A percentile compares a stretch with the other conserved stretches of the same genome.
phyloP scores from a whole-genome alignment of 2,113 vertebrate genomes.

The Trachemys scripta region DNA sequence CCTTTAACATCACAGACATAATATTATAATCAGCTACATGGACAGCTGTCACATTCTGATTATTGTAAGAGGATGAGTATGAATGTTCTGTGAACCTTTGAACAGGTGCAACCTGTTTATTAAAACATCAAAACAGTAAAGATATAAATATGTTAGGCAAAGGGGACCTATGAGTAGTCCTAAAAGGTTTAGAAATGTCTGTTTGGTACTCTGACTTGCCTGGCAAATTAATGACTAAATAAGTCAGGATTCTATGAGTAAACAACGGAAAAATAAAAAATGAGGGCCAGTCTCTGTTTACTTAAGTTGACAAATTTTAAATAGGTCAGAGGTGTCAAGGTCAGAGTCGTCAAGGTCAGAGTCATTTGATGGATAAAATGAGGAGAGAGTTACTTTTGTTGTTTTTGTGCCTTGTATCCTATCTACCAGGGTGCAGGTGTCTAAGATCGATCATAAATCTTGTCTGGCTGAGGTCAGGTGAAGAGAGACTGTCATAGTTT shows the following conservation, averaged over 20 bases:
- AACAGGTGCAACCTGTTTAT: slow-evolving; percentile 60
- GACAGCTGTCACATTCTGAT: slow-evolving; percentile 40
- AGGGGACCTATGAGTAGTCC: not conserved
- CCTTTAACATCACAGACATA: not conserved
- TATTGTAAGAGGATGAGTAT: slow-evolving; percentile 12
- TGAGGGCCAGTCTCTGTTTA: not conserved
- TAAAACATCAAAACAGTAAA: slow-evolving; percentile 15
- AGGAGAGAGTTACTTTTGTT: not conserved
- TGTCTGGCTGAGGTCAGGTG: not conserved
- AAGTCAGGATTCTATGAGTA: no score
- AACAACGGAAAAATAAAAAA: not conserved
- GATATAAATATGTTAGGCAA: slow-evolving; percentile 6
- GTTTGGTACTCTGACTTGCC: not conserved
- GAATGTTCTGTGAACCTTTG: not conserved
- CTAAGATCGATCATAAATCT: not conserved
- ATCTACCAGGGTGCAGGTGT: not conserved
- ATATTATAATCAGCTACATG: slow-evolving; percentile 5
- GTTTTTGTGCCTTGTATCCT: not conserved
- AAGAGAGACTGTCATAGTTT: not conserved
- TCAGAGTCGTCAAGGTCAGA: not conserved
- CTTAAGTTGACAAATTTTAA: not conserved
- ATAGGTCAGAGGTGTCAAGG: not conserved
- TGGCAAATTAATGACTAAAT: no score
- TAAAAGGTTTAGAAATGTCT: not conserved
- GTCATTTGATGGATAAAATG: not conserved